Conservation (phyloP, 2,888 invertebrate genomes). For the Noctuana brunneofusca region DNA sequence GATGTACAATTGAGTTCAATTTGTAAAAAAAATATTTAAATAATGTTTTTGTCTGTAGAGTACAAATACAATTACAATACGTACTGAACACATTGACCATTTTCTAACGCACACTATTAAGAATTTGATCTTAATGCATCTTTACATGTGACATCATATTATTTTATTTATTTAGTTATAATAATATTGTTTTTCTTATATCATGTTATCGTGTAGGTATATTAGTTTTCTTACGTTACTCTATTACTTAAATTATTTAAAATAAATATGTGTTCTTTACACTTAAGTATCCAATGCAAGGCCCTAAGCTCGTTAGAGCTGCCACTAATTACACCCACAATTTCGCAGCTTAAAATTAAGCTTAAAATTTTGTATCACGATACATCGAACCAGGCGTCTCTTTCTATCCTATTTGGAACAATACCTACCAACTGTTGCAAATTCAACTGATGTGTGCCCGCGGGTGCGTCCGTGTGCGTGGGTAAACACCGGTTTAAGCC, state of each 20-base stretch:
- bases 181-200: too few relatives aligned
- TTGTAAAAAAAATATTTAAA: background rate
- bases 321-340: conserved; percentile 76
- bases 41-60: conserved; percentile 41
- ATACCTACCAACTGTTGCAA: conserved; percentile 70
- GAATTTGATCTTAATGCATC: background rate
- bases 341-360: conserved; percentile 72
- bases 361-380: conserved; percentile 71
- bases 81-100: too few relatives aligned
- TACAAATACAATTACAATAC: conserved; percentile 11
- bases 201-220: too few relatives aligned
- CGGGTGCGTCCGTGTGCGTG: conserved; percentile 64
- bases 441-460: conserved; percentile 49
- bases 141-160: too few relatives aligned
- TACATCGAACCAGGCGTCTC: conserved; percentile 54
- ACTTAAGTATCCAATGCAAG: conserved; percentile 62
- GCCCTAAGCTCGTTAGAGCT: conserved; percentile 69
- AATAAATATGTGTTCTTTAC: conserved; percentile 60
- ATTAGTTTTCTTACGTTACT: too few relatives aligned
- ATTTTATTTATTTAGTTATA: too few relatives aligned
- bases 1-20: background rate
- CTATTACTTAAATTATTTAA: too few relatives aligned
- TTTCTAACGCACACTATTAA: background rate
- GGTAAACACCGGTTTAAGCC: conserved; percentile 83
- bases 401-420: conserved; percentile 60